Evolutionary conservation across 2,113 vertebrate species (phyloP).

Genomic region (Phalacrocorax carbo): DNA sequence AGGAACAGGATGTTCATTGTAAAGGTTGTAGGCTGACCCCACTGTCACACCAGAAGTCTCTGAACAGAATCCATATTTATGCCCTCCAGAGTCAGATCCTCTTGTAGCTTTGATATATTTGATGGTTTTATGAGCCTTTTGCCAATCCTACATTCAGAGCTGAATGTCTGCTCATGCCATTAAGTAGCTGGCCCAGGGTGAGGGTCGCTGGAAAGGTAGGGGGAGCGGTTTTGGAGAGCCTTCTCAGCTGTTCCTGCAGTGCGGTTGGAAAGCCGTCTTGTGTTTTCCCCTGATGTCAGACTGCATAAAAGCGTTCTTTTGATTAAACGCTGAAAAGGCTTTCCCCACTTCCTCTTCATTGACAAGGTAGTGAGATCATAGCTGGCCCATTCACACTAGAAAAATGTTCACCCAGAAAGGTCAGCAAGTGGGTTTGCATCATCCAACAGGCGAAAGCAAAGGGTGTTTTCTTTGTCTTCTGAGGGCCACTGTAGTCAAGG

Average conservation of each 20-base stretch:
- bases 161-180: slow-evolving; percentile 60
- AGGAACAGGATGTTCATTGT: slow-evolving; percentile 72
- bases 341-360: slow-evolving; percentile 58
- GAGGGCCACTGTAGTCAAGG: slow-evolving; percentile 36
- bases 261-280: slow-evolving; percentile 44
- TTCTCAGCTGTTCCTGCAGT: slow-evolving; percentile 63
- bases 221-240: slow-evolving; percentile 22
- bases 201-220: slow-evolving; percentile 64
- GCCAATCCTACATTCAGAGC: slow-evolving; percentile 26
- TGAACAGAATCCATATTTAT: slow-evolving; percentile 66
- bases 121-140: slow-evolving; percentile 64
- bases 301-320: slow-evolving; percentile 50
- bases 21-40: slow-evolving; percentile 63
- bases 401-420: slow-evolving; percentile 65
- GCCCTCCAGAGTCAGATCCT: slow-evolving; percentile 44
- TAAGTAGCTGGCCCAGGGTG: slow-evolving; percentile 54
- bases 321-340: slow-evolving; percentile 36
- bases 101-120: slow-evolving; percentile 65
- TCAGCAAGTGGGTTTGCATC: slow-evolving; percentile 56
- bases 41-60: slow-evolving; percentile 74
- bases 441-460: not conserved
- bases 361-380: slow-evolving; percentile 72
- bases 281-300: slow-evolving; percentile 62
- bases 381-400: slow-evolving; percentile 60
- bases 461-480: slow-evolving; percentile 54